Percentiles rank a stretch among this genome's conserved stretches.
Evolutionary conservation across 2,888 invertebrate genomes (phyloP).

Genomic region (Lithosia quadra): DNA sequence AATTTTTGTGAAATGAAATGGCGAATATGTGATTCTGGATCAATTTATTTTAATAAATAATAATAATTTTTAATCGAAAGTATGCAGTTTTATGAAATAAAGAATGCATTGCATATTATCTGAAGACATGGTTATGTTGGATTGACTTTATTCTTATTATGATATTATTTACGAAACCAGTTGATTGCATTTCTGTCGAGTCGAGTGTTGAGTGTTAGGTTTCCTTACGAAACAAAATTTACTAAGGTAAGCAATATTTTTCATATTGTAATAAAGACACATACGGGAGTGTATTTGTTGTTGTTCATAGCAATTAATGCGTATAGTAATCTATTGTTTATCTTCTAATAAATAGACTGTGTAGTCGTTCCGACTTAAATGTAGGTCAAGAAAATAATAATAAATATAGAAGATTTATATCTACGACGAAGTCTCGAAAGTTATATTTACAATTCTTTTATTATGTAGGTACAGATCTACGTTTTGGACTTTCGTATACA

Average conservation of each 20-base stretch:
- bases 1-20: conserved; percentile 82
- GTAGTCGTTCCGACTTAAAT: conserved; percentile 31
- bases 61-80: conserved; percentile 64
- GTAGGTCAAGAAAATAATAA: conserved; percentile 56
- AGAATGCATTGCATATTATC: conserved; percentile 53
- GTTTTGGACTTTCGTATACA: neutral
- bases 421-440: conserved; percentile 21
- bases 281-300: neutral
- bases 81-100: conserved; percentile 61
- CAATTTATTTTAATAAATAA: conserved; percentile 67
- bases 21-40: conserved; percentile 79
- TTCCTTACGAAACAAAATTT: conserved; percentile 62
- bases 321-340: conserved; percentile 7
- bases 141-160: conserved; percentile 57
- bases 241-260: conserved; percentile 57
- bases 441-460: conserved; percentile 24
- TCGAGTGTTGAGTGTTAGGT: conserved; percentile 66
- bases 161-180: conserved; percentile 58
- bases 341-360: neutral
- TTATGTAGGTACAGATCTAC: neutral
- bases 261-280: conserved; percentile 6
- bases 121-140: conserved; percentile 51
- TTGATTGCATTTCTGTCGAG: conserved; percentile 64
- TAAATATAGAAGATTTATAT: conserved; percentile 44
- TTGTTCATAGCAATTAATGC: neutral